A percentile compares a stretch with the other conserved stretches of the same genome.
Conservation (phyloP, 2,797 vertebrate genomes). For the Melanitta fusca region DNA sequence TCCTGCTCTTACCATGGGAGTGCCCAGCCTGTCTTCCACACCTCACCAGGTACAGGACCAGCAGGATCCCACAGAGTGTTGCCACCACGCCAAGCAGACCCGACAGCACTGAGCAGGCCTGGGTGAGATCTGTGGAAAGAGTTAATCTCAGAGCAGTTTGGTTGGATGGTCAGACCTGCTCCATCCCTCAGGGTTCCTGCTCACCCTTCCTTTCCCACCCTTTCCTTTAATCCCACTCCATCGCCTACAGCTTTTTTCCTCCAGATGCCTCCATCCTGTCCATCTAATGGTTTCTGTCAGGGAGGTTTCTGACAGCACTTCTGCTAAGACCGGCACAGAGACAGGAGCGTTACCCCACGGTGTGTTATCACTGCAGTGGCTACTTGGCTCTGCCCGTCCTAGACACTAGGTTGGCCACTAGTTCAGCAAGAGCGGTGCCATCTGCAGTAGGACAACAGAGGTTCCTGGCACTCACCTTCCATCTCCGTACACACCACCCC, state of each 20-base stretch:
- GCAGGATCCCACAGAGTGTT: not conserved
- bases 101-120: not conserved
- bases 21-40: not conserved
- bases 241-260: not conserved
- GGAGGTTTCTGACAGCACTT: not conserved
- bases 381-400: not conserved
- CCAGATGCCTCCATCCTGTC: not conserved
- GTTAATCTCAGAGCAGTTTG: not conserved
- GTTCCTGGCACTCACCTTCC: not conserved
- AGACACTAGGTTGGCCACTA: accelerated
- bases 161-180: not conserved
- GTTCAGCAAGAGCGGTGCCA: accelerated
- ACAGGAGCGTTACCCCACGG: not conserved
- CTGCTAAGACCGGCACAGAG: not conserved
- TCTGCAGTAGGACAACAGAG: not conserved
- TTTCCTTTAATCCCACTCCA: accelerated
- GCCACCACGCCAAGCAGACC: not conserved
- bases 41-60: not conserved
- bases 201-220: not conserved
- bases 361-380: not conserved
- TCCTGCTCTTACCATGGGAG: not conserved
- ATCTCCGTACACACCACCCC: not conserved
- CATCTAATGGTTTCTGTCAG: accelerated
- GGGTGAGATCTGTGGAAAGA: not conserved
- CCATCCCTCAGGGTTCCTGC: not conserved